These are phyloP conservation scores for Botia kubotai DNA, from an alignment of 2,797 vertebrate genomes.

Conservation along the genomic window DNA sequence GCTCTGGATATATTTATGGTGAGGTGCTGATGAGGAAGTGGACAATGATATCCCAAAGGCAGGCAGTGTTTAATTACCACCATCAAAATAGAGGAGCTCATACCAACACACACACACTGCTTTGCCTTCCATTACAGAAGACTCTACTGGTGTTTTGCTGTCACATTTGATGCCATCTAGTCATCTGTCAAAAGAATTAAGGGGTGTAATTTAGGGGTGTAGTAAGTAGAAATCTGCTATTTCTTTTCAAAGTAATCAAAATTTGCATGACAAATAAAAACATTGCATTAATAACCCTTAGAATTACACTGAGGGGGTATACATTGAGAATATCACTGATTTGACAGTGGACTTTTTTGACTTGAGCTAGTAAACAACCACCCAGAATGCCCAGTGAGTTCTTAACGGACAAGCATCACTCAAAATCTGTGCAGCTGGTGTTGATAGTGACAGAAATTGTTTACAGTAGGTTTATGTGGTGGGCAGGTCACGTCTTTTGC, in stretches of 20 bases:
- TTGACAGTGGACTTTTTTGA: no score
- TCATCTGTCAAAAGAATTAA: neutral
- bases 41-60: constrained; percentile 40
- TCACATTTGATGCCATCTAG: neutral
- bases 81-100: constrained; percentile 45
- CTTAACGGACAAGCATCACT: no score
- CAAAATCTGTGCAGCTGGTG: no score
- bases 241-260: neutral
- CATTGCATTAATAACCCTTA: neutral
- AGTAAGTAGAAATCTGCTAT: neutral
- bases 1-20: constrained; percentile 49
- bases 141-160: neutral
- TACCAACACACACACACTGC: constrained; percentile 1
- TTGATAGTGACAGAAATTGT: no score
- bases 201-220: neutral
- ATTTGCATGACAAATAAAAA: neutral
- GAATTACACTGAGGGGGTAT: no score
- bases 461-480: no score
- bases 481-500: neutral
- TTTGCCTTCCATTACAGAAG: neutral
- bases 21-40: constrained; percentile 41
- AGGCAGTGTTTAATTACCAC: constrained; percentile 56
- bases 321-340: no score
- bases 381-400: no score
- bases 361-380: no score